A percentile compares a stretch with the other conserved stretches of the same genome.
Evolutionary conservation across 1,140 invertebrate species (phyloP).

Genomic region (Bombyx mori): ASM3026992v2 NC_085110.1:7537501-7538000

Average conservation of each 20-base stretch:
- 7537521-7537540: slow-evolving; percentile 39
- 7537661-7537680: slow-evolving; percentile 30
- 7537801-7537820: slow-evolving; percentile 69
- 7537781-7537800: slow-evolving; percentile 67
- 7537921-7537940: slow-evolving; percentile 40
- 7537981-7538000: slow-evolving; percentile 41
- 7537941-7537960: slow-evolving; percentile 42
- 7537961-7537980: slow-evolving; percentile 45
- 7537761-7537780: slow-evolving; percentile 53
- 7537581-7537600: slow-evolving; percentile 35
- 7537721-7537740: slow-evolving; percentile 33
- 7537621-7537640: slow-evolving; percentile 10
- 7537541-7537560: slow-evolving; percentile 28
- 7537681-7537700: slow-evolving; percentile 29
- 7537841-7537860: slow-evolving; percentile 33
- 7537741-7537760: slow-evolving; percentile 32
- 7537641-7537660: slow-evolving; percentile 30
- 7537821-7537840: slow-evolving; percentile 57
- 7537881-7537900: slow-evolving; percentile 48
- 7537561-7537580: slow-evolving; percentile 46
- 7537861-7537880: slow-evolving; percentile 59
- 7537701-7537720: slow-evolving; percentile 26
- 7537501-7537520: slow-evolving; percentile 35
- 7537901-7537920: slow-evolving; percentile 33
- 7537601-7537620: slow-evolving; percentile 47